A percentile compares a stretch with the other conserved stretches of the same genome.
Evolutionary conservation across 2,797 vertebrate species (phyloP).

Genomic region (Pagetopsis macropterus): DNA sequence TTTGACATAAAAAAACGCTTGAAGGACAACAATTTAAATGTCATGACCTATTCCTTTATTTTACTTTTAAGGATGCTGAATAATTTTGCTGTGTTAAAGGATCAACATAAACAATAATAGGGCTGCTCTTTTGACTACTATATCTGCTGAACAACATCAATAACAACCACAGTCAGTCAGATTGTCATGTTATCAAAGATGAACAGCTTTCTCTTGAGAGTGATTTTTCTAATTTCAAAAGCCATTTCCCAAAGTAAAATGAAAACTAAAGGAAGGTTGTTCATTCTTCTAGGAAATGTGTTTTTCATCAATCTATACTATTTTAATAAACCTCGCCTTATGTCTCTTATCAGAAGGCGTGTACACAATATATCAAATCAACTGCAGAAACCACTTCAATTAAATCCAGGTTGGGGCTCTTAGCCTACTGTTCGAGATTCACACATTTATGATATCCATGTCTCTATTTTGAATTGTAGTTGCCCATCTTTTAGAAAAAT

Average conservation of each 20-base stretch:
- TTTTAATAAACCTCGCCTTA: conserved; percentile 12
- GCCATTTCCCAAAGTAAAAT: conserved; percentile 19
- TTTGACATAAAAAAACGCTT: background rate
- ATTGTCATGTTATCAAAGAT: background rate
- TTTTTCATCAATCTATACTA: conserved; percentile 17
- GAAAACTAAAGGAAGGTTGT: background rate
- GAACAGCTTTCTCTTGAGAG: background rate
- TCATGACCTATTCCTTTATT: background rate
- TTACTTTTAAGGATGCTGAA: background rate
- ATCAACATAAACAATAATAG: too few species aligned
- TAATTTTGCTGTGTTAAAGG: background rate
- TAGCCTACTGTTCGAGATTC: background rate
- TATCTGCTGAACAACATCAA: background rate
- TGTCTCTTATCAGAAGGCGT: background rate
- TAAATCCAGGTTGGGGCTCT: background rate
- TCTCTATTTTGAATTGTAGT: background rate
- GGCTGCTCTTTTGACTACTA: background rate
- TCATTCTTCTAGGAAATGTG: conserved; percentile 2
- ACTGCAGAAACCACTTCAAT: background rate
- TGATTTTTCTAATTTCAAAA: background rate
- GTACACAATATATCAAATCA: background rate
- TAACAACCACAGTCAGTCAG: background rate
- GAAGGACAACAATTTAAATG: background rate
- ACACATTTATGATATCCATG: background rate
- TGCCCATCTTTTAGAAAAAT: background rate